phyloP scores from a whole-genome alignment of 2,113 vertebrate genomes.

The Ondatra zibethicus region DNA sequence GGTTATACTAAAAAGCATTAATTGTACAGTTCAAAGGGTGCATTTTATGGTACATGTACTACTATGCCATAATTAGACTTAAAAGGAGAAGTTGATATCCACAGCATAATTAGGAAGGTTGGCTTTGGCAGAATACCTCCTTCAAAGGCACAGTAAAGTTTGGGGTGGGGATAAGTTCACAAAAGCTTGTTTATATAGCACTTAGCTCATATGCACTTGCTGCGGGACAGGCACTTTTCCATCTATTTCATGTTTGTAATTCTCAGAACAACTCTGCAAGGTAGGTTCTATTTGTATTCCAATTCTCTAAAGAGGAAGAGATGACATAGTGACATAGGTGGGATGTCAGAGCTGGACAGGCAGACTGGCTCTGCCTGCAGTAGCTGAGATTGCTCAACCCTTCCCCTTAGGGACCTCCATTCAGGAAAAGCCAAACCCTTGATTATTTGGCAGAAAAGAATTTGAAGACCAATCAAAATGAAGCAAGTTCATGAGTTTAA shows the following conservation, averaged over 20 bases:
- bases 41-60: not conserved
- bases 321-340: not conserved
- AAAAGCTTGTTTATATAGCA: not conserved
- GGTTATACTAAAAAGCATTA: constrained; percentile 13
- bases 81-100: constrained; percentile 6
- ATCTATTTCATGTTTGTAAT: constrained; percentile 33
- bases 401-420: not conserved
- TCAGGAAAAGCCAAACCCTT: not conserved
- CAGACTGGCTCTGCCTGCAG: not conserved
- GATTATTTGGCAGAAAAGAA: not conserved
- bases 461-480: not conserved
- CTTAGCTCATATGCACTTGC: not conserved
- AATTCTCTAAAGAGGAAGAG: not conserved
- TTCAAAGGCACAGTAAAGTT: constrained; percentile 16
- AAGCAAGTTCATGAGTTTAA: not conserved
- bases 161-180: not conserved
- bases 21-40: constrained; percentile 24
- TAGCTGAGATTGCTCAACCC: not conserved
- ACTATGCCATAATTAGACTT: not conserved
- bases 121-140: not conserved
- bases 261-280: constrained; percentile 8
- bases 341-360: not conserved
- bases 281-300: constrained; percentile 20
- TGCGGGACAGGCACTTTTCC: not conserved
- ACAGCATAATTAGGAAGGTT: constrained; percentile 25